Evolutionary conservation across 1,140 invertebrate species (phyloP).

Genomic region (Forficula auricularia): DNA sequence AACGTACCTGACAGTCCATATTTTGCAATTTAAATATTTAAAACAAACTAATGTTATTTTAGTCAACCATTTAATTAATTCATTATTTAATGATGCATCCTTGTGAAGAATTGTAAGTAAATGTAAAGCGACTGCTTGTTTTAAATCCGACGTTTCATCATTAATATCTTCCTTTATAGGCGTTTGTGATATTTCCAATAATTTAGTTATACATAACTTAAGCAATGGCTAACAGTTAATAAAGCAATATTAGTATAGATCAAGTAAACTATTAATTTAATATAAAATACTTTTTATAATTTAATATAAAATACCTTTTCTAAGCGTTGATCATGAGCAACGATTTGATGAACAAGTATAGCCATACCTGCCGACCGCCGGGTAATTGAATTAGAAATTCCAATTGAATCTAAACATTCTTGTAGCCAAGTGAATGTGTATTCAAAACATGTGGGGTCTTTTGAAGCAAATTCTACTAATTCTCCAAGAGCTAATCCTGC

Average conservation of each 20-base stretch:
- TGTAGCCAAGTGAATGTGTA: no score
- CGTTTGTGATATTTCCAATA: slow-evolving; percentile 16
- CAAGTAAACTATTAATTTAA: no score
- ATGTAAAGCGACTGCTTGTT: slow-evolving; percentile 30
- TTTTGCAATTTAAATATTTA: slow-evolving; percentile 29
- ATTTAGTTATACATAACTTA: slow-evolving; percentile 15
- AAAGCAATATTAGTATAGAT: no score
- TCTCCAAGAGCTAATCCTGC: slow-evolving; percentile 39
- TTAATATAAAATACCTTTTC: slow-evolving; percentile 28
- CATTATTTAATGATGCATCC: slow-evolving; percentile 29
- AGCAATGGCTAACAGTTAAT: slow-evolving; percentile 20
- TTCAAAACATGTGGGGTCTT: no score
- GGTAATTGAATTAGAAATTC: slow-evolving; percentile 28
- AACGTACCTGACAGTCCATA: slow-evolving; percentile 34
- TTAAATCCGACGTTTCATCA: slow-evolving; percentile 17
- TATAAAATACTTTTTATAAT: no score
- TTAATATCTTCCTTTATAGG: neutral
- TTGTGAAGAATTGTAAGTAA: slow-evolving; percentile 32
- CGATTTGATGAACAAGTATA: slow-evolving; percentile 52
- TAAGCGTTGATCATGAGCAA: slow-evolving; percentile 40
- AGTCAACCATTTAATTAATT: slow-evolving; percentile 28
- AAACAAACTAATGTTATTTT: slow-evolving; percentile 30
- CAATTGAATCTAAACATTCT: no score
- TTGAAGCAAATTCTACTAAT: slow-evolving; percentile 15
- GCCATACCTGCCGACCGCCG: slow-evolving; percentile 57